phyloP scores from a whole-genome alignment of 2,888 invertebrate genomes.

The Protonemura montana region DNA sequence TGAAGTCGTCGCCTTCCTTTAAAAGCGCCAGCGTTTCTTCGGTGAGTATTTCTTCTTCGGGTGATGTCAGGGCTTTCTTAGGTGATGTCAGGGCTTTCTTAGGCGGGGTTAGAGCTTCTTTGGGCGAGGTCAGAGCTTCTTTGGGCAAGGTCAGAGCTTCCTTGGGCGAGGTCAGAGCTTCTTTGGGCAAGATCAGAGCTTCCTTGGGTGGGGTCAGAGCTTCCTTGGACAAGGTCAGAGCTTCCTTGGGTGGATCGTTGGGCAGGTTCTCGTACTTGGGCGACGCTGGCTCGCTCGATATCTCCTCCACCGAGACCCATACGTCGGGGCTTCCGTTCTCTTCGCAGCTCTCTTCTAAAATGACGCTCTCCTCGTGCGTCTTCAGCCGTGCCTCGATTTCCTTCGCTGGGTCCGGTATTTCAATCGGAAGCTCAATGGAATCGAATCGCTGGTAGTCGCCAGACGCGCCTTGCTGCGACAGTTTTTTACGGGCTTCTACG shows the following conservation, averaged over 20 bases:
- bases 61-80: background rate
- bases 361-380: background rate
- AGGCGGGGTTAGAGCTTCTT: background rate
- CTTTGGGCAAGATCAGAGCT: too few relatives aligned
- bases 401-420: background rate
- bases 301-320: constrained; percentile 45
- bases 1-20: background rate
- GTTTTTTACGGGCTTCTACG: background rate
- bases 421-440: constrained; percentile 45
- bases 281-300: background rate
- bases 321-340: constrained; percentile 42
- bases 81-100: background rate
- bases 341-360: constrained; percentile 27
- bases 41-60: background rate
- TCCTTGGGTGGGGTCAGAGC: too few relatives aligned
- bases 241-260: background rate
- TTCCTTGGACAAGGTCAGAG: too few relatives aligned
- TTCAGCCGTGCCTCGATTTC: background rate
- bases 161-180: too few relatives aligned
- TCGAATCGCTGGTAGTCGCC: constrained; percentile 48
- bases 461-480: constrained; percentile 30
- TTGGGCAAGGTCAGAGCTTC: too few relatives aligned
- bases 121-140: background rate
- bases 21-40: background rate
- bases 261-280: constrained; percentile 22